Evolutionary conservation across 1,140 invertebrate genomes (phyloP), one percentile per base, ranked within the genome.

Genomic region (Meloidogyne exigua): DNA sequence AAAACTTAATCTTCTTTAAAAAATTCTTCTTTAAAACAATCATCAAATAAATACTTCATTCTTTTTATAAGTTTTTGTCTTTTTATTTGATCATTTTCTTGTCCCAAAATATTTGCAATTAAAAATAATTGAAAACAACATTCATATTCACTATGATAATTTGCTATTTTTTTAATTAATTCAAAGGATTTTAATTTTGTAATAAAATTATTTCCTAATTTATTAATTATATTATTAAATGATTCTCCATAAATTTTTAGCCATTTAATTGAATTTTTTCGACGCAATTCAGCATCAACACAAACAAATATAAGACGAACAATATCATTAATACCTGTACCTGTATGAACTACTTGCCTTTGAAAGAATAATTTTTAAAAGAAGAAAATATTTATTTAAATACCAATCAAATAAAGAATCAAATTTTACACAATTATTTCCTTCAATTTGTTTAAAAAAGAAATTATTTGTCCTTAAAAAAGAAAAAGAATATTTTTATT

Each of bases 281-380:
- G 72, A 23, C 72, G 49, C 39, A 73, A 32, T 65, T 32, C 57
- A 26, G 72, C 72, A 21, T 62, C 72, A 25, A 73, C 72, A 23
- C 72, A 42, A 26, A 73, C 57, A 36, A 57, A 73, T n/a, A 73
- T 73, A 36, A 73, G 32, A n/a, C 72, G 72, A 62, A 73, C 32
- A 62, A 73, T 26, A 64, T 73, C 72, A 12, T 64, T 64, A 13
- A 73, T 36, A 32, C 72, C 72, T 15, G 72, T 73, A 23, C 72
- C 72, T 64, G 21, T 15, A 71, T 25, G 62, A n/a, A 57, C 49
- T 5, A 57, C 49, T 69, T 25, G 68, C 49, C 49, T 44, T 69
- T 39, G 21, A 68, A 67, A n/a, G n/a, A n/a, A n/a, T n/a, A n/a
- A n/a, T n/a, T n/a, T n/a, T n/a, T 67, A 32, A 68, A 70, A 15